These are phyloP conservation scores for Poecilia gillii DNA, from an alignment of 2,797 vertebrate species.

Conservation along the genomic window DNA sequence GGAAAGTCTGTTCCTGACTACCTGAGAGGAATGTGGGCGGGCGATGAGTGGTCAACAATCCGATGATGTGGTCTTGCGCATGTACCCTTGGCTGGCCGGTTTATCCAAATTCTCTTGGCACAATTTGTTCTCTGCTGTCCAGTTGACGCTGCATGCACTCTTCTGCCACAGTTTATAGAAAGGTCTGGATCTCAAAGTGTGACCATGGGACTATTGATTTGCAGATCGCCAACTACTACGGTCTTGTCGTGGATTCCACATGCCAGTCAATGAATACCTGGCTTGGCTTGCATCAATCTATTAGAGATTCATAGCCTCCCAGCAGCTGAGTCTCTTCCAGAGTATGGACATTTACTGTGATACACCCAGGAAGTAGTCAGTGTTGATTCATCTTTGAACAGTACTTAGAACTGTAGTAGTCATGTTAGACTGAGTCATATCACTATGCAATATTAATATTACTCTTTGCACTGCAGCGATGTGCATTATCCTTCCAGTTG, in stretches of 20 bases:
- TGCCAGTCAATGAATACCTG: neutral
- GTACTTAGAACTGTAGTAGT: neutral
- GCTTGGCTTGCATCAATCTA: neutral
- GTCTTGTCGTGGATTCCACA: neutral
- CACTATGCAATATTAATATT: neutral
- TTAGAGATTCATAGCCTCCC: neutral
- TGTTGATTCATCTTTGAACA: neutral
- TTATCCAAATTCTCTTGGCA: neutral
- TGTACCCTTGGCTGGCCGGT: neutral
- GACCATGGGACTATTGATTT: neutral
- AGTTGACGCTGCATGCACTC: neutral
- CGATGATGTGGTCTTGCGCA: neutral
- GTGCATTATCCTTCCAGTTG: neutral
- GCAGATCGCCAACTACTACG: neutral
- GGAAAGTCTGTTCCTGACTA: no score
- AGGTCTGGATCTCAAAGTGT: neutral
- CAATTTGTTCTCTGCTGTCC: neutral
- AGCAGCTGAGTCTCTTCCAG: neutral
- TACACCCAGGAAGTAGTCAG: neutral
- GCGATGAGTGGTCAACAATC: no score
- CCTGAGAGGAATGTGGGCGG: no score
- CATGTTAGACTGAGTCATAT: neutral
- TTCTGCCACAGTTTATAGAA: neutral
- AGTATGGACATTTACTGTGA: neutral
- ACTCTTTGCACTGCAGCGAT: neutral